Percentiles rank a stretch among this genome's conserved stretches.
Conservation (phyloP, 2,888 invertebrate species). For the Eupelmus urozonus region DNA sequence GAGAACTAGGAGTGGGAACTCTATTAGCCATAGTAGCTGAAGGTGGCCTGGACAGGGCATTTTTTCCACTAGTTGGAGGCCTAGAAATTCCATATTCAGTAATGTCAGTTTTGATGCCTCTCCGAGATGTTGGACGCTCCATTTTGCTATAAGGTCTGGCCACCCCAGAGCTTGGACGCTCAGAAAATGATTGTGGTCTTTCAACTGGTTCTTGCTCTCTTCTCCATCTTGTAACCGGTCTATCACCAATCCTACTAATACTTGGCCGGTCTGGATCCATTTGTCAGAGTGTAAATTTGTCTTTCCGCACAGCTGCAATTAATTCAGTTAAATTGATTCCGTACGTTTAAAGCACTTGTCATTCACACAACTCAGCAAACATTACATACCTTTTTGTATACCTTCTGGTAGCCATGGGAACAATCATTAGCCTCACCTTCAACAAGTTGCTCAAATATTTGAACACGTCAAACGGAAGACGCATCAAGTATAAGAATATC, state of each 20-base stretch:
- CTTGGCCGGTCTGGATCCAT: slow-evolving; percentile 63
- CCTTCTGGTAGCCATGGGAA: slow-evolving; percentile 13
- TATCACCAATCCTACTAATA: slow-evolving; percentile 63
- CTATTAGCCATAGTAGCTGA: slow-evolving; percentile 67
- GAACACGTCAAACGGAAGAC: too few species aligned
- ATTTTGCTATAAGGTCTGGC: slow-evolving; percentile 64
- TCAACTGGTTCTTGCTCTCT: slow-evolving; percentile 61
- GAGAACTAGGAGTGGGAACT: slow-evolving; percentile 62
- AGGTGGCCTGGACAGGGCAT: slow-evolving; percentile 68
- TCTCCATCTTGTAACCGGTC: slow-evolving; percentile 67
- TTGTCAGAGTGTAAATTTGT: slow-evolving; percentile 54
- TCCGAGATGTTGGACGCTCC: slow-evolving; percentile 71
- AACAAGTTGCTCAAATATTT: too few species aligned
- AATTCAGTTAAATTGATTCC: too few species aligned
- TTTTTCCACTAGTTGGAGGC: slow-evolving; percentile 67
- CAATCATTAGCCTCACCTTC: too few species aligned
- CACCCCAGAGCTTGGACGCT: slow-evolving; percentile 64
- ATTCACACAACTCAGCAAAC: too few species aligned
- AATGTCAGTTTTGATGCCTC: slow-evolving; percentile 68
- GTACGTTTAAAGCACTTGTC: too few species aligned
- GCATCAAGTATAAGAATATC: too few species aligned
- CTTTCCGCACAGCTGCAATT: too few species aligned
- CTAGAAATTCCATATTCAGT: slow-evolving; percentile 59
- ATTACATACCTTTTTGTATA: too few species aligned
- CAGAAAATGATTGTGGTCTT: slow-evolving; percentile 55